These are phyloP conservation scores for Synanthedon andrenaeformis DNA, from an alignment of 2,888 invertebrate genomes.

Conservation along the genomic window DNA sequence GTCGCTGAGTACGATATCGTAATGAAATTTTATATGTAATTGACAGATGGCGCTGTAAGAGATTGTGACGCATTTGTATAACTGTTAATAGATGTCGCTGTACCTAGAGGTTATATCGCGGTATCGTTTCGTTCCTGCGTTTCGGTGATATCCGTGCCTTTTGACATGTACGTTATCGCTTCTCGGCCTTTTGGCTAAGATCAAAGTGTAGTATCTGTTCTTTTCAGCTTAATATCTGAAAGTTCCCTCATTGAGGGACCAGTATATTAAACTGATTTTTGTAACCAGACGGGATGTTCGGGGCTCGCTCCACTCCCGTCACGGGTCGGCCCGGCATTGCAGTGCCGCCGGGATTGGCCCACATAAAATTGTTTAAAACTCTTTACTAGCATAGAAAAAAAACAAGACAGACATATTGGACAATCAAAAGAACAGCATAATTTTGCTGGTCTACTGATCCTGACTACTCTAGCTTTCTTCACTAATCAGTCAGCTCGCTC, in stretches of 20 bases:
- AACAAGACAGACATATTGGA: no score
- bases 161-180: background rate
- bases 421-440: no score
- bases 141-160: background rate
- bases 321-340: slow-evolving; percentile 1
- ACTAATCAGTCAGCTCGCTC: no score
- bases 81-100: background rate
- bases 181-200: slow-evolving; percentile 2
- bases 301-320: slow-evolving; percentile 5
- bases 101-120: background rate
- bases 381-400: background rate
- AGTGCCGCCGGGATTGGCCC: background rate
- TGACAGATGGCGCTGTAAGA: background rate
- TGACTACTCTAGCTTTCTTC: no score
- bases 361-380: background rate
- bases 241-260: slow-evolving; percentile 3
- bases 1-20: no score
- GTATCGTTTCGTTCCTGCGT: background rate
- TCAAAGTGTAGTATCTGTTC: slow-evolving; percentile 2
- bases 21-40: no score
- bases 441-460: no score
- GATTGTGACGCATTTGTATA: no score
- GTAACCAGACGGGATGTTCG: slow-evolving; percentile 3
- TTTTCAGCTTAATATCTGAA: slow-evolving; percentile 3
- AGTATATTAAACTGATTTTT: slow-evolving; percentile 3